Evolutionary conservation across 2,888 invertebrate genomes (phyloP).

Genomic region (Drosophila melanosoma): DNA sequence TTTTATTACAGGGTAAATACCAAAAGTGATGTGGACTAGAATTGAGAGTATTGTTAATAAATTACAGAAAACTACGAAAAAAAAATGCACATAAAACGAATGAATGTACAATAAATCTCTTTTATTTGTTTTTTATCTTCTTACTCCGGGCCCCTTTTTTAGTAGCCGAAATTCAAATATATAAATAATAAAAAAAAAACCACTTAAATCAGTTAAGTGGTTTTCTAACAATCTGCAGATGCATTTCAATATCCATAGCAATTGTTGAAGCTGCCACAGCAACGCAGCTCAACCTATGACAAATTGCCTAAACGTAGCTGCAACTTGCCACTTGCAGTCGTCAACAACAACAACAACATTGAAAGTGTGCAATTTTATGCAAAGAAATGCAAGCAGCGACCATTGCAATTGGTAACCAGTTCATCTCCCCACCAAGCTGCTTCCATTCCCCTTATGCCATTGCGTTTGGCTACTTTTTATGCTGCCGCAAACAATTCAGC

Average conservation of each 20-base stretch:
- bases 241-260: conserved; percentile 55
- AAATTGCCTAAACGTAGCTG: conserved; percentile 72
- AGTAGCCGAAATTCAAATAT: background rate
- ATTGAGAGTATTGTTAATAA: background rate
- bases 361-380: conserved; percentile 71
- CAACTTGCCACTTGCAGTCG: conserved; percentile 55
- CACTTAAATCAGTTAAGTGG: conserved; percentile 2
- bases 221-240: conserved; percentile 31
- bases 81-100: too few species aligned
- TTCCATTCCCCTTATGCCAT: background rate
- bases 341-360: conserved; percentile 29
- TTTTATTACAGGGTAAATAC: background rate
- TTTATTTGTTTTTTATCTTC: too few species aligned
- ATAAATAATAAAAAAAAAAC: background rate
- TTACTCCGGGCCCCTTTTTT: too few species aligned
- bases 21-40: background rate
- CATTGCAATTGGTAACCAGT: conserved; percentile 29
- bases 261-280: conserved; percentile 45
- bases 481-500: conserved; percentile 77
- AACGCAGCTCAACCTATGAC: conserved; percentile 63
- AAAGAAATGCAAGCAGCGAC: conserved; percentile 69
- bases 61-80: background rate
- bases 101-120: background rate
- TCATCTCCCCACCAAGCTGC: background rate
- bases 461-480: conserved; percentile 71